Evolutionary conservation across 2,888 invertebrate genomes (phyloP).

Genomic region (Apeira syringaria): DNA sequence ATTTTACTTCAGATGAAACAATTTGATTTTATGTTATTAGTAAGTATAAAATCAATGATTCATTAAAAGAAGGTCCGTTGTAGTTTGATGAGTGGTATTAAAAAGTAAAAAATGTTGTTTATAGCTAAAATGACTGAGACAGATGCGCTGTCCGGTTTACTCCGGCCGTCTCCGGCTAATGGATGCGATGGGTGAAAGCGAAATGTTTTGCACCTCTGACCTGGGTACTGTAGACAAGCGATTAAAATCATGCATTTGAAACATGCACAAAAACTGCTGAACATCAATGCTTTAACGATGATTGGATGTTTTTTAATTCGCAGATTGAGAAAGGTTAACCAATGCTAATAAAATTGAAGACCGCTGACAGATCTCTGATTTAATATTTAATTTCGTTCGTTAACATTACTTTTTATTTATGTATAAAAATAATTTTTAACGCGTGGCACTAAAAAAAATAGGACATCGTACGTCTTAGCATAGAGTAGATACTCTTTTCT

Average conservation of each 20-base stretch:
- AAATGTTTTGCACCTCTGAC: constrained; percentile 66
- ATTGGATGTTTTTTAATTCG: constrained; percentile 13
- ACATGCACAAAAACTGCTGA: constrained; percentile 16
- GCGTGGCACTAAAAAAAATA: too few relatives aligned
- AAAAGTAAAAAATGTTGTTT: constrained; percentile 62
- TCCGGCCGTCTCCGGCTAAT: constrained; percentile 48
- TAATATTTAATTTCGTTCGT: background rate
- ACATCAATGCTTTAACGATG: constrained; percentile 11
- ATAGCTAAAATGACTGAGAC: constrained; percentile 67
- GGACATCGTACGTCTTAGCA: too few relatives aligned
- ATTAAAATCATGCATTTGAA: constrained; percentile 21
- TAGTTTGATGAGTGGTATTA: constrained; percentile 37
- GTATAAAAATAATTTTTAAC: too few relatives aligned
- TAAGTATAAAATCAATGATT: constrained; percentile 36
- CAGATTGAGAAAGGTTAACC: constrained; percentile 11
- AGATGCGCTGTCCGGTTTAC: constrained; percentile 52
- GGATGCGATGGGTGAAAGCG: constrained; percentile 67
- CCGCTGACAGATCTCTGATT: constrained; percentile 7
- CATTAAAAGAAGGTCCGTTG: constrained; percentile 24
- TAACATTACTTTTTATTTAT: too few relatives aligned
- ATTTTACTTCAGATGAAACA: constrained; percentile 11
- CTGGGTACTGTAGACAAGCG: constrained; percentile 34
- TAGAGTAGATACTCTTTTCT: too few relatives aligned
- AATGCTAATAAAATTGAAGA: constrained; percentile 13
- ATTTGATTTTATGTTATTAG: constrained; percentile 27